Conservation (phyloP, 2,888 invertebrate species). For the Hirtodrosophila histrioides region DNA sequence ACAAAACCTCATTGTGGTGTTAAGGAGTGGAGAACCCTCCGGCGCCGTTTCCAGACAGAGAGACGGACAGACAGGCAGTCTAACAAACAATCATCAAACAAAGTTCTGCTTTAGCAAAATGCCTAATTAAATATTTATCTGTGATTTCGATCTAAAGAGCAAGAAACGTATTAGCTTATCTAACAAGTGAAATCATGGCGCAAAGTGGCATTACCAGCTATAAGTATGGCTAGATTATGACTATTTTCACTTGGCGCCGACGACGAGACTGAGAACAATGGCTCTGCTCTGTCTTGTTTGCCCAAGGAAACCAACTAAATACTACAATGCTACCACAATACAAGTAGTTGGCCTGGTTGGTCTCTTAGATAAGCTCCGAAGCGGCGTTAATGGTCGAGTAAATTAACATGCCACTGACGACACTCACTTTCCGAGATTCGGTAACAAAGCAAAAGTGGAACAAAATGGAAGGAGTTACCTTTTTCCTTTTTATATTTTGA, state of each 20-base stretch:
- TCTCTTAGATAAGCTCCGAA: conserved; percentile 48
- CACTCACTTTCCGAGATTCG: conserved; percentile 63
- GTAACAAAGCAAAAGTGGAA: conserved; percentile 55
- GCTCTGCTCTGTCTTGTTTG: conserved; percentile 39
- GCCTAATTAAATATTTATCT: conserved; percentile 74
- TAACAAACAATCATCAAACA: conserved; percentile 38
- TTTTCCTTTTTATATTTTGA: conserved; percentile 12
- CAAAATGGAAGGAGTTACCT: conserved; percentile 39
- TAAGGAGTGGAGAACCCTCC: conserved; percentile 26
- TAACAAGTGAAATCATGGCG: conserved; percentile 52
- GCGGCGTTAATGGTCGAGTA: conserved; percentile 41
- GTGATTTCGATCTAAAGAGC: conserved; percentile 57
- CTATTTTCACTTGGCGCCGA: conserved; percentile 24
- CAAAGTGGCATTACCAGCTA: conserved; percentile 28
- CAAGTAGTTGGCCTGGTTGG: conserved; percentile 18
- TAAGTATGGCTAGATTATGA: conserved; percentile 42
- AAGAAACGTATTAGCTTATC: conserved; percentile 59
- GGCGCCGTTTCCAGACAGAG: conserved; percentile 8
- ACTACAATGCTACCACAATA: conserved; percentile 19
- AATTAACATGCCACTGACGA: conserved; percentile 55
- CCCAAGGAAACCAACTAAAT: conserved; percentile 26
- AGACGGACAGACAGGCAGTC: conserved; percentile 2
- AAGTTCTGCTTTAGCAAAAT: conserved; percentile 46
- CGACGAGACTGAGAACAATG: conserved; percentile 53
- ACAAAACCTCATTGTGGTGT: conserved; percentile 28